These are phyloP conservation scores for Erannis defoliaria DNA, from an alignment of 2,888 invertebrate genomes.

Conservation along the genomic window DNA sequence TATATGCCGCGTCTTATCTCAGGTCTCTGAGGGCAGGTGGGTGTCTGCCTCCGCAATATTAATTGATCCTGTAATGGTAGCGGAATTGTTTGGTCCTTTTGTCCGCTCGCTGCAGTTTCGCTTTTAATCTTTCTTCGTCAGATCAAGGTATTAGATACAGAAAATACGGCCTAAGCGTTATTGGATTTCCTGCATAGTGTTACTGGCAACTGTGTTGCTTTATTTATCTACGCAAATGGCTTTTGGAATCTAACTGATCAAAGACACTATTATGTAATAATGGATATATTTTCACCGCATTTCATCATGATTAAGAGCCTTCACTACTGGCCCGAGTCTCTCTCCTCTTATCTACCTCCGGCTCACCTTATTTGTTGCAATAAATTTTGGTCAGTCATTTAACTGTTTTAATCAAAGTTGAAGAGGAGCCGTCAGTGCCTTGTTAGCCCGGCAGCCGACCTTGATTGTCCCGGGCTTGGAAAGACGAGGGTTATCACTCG, in stretches of 20 bases:
- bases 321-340: no score
- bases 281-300: neutral
- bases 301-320: no score
- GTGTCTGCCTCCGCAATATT: constrained; percentile 69
- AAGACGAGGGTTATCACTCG: constrained; percentile 47
- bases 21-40: constrained; percentile 65
- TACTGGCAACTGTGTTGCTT: constrained; percentile 10
- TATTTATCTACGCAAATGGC: constrained; percentile 17
- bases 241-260: constrained; percentile 17
- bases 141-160: constrained; percentile 31
- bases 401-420: neutral
- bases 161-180: constrained; percentile 11
- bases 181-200: constrained; percentile 29
- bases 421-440: constrained; percentile 1
- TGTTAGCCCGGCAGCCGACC: constrained; percentile 18
- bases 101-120: constrained; percentile 44
- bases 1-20: constrained; percentile 68
- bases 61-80: constrained; percentile 69
- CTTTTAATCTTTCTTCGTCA: constrained; percentile 44
- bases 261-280: constrained; percentile 15
- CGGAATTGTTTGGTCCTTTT: constrained; percentile 57
- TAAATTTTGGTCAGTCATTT: neutral
- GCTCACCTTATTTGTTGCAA: neutral
- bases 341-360: no score
- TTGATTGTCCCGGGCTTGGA: constrained; percentile 40